Evolutionary conservation across 2,888 invertebrate species (phyloP), one percentile per base, ranked within the genome.

Genomic region (Pandemis cinnamomeana): DNA sequence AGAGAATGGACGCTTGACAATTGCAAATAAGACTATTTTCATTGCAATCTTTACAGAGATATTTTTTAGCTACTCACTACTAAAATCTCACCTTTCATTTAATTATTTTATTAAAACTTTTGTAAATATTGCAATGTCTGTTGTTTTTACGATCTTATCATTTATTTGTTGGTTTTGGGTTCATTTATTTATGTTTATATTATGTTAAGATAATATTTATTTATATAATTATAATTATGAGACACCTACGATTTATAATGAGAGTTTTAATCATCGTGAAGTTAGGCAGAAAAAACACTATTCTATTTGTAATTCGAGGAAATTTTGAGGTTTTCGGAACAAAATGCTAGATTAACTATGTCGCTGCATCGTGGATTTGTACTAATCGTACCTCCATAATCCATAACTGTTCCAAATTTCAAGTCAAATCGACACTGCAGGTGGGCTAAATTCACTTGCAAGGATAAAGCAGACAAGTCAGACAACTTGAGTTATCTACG

Each of bases 51-150:
- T 67, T 74, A 74, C 67, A 63, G 27, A 36, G 7, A 7, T 8
- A 51, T 6, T 51, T 51, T 51, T 51, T 13, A 51, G n/a, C 10
- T 20, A 20, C 55, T 44, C 44, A 7, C 42, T 15, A 20, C 20
- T 20, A 20, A 42, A 62, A 15, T 42, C 42, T 10, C n/a, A 42
- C 8, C 10, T 8, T 15, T 7, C 15, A n/a, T 6, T 48, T 51
- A 4, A 46, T 13, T 5, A 75, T 67, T 67, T 76, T 69, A 72
- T 64, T 46, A 48, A 61, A 48, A 10, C 42, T 51, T 41, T 64
- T 69, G 72, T 82, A 75, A 77, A 77, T 77, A 79, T 79, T 80
- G 80, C 72, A 80, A 78, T 78, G 27, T 36, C 27, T 36, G 77
- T 80, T 71, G 55, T 20, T 20, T 67, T 42, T 42, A 15, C 15